Percentiles rank a stretch among this genome's conserved stretches.
Conservation (phyloP, 2,888 invertebrate genomes). For the Hypselothyrea guttata region DNA sequence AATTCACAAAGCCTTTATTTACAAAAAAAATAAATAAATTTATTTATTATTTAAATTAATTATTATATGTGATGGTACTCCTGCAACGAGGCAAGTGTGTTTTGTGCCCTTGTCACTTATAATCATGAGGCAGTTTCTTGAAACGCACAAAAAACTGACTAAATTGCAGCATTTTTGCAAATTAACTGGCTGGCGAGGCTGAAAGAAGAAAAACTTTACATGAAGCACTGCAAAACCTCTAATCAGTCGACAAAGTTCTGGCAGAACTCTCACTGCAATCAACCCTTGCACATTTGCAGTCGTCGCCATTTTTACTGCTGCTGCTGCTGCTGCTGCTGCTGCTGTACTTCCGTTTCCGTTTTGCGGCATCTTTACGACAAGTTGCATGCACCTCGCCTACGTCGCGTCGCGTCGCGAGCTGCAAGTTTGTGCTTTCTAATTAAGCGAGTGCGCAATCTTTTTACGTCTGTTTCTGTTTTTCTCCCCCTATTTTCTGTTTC, state of each 20-base stretch:
- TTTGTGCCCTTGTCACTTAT: too few species aligned
- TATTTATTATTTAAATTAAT: too few species aligned
- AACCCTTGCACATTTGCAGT: neutral
- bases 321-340: slow-evolving; percentile 24
- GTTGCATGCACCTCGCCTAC: slow-evolving; percentile 12
- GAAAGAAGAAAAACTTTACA: slow-evolving; percentile 3
- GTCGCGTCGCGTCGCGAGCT: slow-evolving; percentile 13
- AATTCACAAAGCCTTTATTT: too few species aligned
- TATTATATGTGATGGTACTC: too few species aligned
- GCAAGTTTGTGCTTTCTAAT: slow-evolving; percentile 49
- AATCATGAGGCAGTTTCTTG: neutral
- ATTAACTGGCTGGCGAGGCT: slow-evolving; percentile 4
- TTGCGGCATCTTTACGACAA: slow-evolving; percentile 8
- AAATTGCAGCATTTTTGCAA: slow-evolving; percentile 8
- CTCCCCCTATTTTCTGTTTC: slow-evolving; percentile 9
- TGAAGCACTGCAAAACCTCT: slow-evolving; percentile 3
- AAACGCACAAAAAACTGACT: slow-evolving; percentile 12
- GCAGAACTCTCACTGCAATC: neutral
- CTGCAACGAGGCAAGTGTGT: too few species aligned
- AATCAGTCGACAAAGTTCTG: slow-evolving; percentile 5
- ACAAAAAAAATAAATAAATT: too few species aligned
- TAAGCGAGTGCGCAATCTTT: slow-evolving; percentile 41
- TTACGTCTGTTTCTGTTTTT: slow-evolving; percentile 19
- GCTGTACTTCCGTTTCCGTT: neutral
- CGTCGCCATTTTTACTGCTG: slow-evolving; percentile 27